A percentile compares a stretch with the other conserved stretches of the same genome.
Conservation (phyloP, 2,888 invertebrate genomes). For the Lasioglossum pauxillum region DNA sequence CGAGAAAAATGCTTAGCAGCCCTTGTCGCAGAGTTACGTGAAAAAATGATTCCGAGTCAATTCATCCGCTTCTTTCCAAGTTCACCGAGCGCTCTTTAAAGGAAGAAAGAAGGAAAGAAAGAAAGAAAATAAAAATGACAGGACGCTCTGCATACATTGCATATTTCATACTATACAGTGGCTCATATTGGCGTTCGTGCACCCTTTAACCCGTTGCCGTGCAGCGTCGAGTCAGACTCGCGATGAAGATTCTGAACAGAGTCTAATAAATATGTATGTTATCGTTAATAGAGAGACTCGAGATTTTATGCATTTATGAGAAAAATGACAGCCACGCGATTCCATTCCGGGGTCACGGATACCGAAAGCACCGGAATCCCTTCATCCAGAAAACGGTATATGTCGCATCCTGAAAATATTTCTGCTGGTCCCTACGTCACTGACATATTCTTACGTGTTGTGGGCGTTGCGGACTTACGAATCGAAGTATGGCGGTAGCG, state of each 20-base stretch:
- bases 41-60: neutral
- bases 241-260: too few species aligned
- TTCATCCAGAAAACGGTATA: neutral
- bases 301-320: too few species aligned
- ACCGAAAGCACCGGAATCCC: neutral
- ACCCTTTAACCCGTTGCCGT: too few species aligned
- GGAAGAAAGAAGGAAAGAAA: neutral
- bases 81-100: neutral
- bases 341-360: too few species aligned
- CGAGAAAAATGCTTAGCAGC: neutral
- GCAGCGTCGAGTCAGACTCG: too few species aligned
- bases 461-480: conserved; percentile 79
- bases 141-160: too few species aligned
- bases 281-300: too few species aligned
- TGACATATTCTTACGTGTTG: conserved; percentile 61
- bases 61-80: neutral
- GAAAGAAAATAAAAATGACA: neutral
- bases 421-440: conserved; percentile 62
- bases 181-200: too few species aligned
- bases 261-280: too few species aligned
- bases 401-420: conserved; percentile 10
- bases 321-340: neutral
- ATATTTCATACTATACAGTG: too few species aligned
- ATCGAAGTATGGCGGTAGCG: conserved; percentile 82
- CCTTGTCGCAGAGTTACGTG: neutral